Evolutionary conservation across 2,113 vertebrate genomes (phyloP), one percentile per base, ranked within the genome.

Genomic region (Entosphenus tridentatus): DNA sequence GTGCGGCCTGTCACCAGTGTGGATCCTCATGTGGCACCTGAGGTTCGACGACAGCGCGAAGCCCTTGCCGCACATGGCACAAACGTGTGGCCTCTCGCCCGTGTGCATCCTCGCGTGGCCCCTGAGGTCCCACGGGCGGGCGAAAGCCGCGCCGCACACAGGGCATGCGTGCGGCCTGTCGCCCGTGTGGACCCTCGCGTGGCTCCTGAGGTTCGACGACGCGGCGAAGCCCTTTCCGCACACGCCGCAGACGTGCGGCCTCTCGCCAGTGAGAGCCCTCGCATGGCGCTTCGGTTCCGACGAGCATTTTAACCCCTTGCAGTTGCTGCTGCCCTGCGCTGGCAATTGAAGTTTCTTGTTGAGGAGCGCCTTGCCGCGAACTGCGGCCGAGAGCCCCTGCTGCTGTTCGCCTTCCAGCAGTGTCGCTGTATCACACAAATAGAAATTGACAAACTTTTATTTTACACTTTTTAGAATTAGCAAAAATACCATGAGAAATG

Each of bases 31-130:
- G 56, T 81, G 80, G 74, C 75, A 77, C 70, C 78, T 79, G 5
- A 81, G 77, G 12, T 79, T 77, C 5, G 78, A 77, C 57, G 79
- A 78, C 72, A 78, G 77, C 68, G 77, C 79, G 72, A 81, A 81
- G 72, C 75, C 77, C 70, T 80, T 81, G 16, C 76, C 77, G 12
- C 80, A 81, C 68, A 76, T 70, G 69, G 75, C 72, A 71, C 73
- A 74, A 54, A 71, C 74, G 67, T 76, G 76, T 1, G 76, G 75
- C n/a, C 76, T 76, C 57, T 78, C 76, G 57, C 77, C 77, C 18
- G 75, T 78, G 56, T 80, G 76, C 54, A 77, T 74, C 16, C 74
- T 74, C 71, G 54, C 67, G 67, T 76, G 77, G 70, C 78, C 75
- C 16, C 39, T 39, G 39, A 39, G 39, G 39, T 39, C 39, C 39